Percentiles rank a stretch among this genome's conserved stretches.
phyloP scores from a whole-genome alignment of 2,888 invertebrate species.

The Pecten maximus region DNA sequence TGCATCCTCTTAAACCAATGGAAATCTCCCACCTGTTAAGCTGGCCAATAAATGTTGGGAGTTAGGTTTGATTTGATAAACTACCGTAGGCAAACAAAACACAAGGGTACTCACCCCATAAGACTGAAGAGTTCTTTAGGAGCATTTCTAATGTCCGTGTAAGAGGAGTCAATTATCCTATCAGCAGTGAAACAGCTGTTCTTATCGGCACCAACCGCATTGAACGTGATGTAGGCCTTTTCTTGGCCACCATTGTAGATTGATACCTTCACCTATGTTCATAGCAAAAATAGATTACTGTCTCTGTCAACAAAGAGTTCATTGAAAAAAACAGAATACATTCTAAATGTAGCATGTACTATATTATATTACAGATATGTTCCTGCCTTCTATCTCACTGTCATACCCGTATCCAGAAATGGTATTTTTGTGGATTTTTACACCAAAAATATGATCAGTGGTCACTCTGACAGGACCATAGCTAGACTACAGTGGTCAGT shows the following conservation, averaged over 20 bases:
- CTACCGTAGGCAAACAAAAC: neutral
- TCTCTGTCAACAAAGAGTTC: neutral
- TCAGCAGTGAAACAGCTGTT: slow-evolving; percentile 63
- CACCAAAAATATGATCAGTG: no score
- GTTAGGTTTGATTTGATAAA: neutral
- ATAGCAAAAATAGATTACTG: neutral
- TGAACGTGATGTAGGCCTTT: slow-evolving; percentile 66
- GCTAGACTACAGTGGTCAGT: no score
- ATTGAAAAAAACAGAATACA: neutral
- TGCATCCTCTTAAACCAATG: no score
- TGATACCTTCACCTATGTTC: slow-evolving; percentile 63
- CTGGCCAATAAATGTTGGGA: no score
- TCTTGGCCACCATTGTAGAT: slow-evolving; percentile 67
- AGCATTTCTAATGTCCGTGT: slow-evolving; percentile 63
- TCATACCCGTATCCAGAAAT: no score
- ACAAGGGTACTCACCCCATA: slow-evolving; percentile 56
- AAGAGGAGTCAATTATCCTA: slow-evolving; percentile 65
- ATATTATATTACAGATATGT: neutral
- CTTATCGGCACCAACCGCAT: slow-evolving; percentile 65
- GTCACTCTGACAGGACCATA: no score
- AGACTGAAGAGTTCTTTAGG: slow-evolving; percentile 64
- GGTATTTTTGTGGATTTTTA: no score
- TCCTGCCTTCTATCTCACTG: neutral
- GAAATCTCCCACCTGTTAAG: no score
- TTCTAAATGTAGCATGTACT: no score